Evolutionary conservation across 1,140 invertebrate species (phyloP), one percentile per base, ranked within the genome.

Genomic region (Cydia pomonella): DNA sequence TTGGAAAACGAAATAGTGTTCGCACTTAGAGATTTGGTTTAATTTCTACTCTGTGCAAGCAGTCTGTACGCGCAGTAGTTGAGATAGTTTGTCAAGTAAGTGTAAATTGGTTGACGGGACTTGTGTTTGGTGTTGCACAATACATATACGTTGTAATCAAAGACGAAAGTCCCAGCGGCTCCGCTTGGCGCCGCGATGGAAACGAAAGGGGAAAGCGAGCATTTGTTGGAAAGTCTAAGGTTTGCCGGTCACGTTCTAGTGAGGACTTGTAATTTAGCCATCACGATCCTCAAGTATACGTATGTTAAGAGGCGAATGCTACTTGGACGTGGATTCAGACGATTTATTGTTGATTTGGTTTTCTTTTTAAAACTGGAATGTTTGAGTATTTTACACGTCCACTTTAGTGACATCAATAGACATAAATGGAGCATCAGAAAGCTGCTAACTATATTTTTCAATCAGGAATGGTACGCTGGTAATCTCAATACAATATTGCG

Each of bases 31-130:
- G 64, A 38, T 69, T 1, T 18, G 16, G 64, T 64, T 25, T 69
- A 29, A n/a, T 69, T 12, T 69, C 7, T 69, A 69, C 13, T 33
- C 64, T 69, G 64, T 69, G n/a, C 18, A 6, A 38, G 29, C 13
- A n/a, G 33, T 69, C 27, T 33, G 64, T 33, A 38, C 64, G n/a
- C 4, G 29, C n/a, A 18, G 64, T 50, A 50, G 47, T 50, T 50
- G 16, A 29, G 18, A 69, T 69, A 69, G 64, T 69, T 69, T 69
- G 29, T 38, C 64, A 38, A 41, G 64, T 69, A 69, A 69, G 64
- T 69, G 64, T 33, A 33, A 69, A 69, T 69, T 69, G 29, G 64
- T 33, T 33, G 64, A 33, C 64, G 64, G 64, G 27, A 69, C 64
- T 38, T 18, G 33, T 38, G 18, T 38, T 69, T 38, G 64, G 29